Evolutionary conservation across 1,140 invertebrate genomes (phyloP), one percentile per base, ranked within the genome.

Genomic region (Drosophila carrolli): DNA sequence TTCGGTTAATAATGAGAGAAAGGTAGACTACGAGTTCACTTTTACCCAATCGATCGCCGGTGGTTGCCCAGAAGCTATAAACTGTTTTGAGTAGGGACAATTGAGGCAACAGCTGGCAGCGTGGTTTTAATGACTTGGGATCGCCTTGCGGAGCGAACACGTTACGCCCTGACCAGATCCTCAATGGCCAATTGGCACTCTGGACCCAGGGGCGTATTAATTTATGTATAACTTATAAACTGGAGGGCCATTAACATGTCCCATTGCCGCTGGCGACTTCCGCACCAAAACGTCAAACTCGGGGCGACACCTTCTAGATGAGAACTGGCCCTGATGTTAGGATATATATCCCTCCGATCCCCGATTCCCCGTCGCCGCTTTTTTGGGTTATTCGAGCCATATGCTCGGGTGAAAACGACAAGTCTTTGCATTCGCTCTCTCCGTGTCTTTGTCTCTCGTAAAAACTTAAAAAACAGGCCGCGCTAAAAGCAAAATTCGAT

Each of bases 401-500:
- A 86, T 86, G 82, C 79, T 86, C 61, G 35, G 82, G 65, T 79
- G 61, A 83, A 83, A 79, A 83, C 78, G 75, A 86, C 79, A 82
- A 78, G 83, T 81, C 84, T 78, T 65, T 37, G 61, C 32, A 14
- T 5, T 32, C 16, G 11, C 57, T 63, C 46, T 37, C 19, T 62
- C 32, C 32, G 11, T 35, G 27, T 37, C 19, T 51, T 23, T 46
- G 10, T 35, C 8, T 56, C 50, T 40, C 65, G 65, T 71, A 48
- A 85, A 84, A 84, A 84, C 43, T 72, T 80, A 40, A 63, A 78
- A 89, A 89, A 89, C 79, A 86, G 79, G 80, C 80, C 76, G 80
- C 84, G 84, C 84, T 88, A 88, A 88, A 88, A 88, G 84, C 84
- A 88, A 88, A 88, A 88, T 88, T 89, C 84, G 84, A 88, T 88